These are phyloP conservation scores for Drosophila niveifrons DNA, from an alignment of 2,888 invertebrate species.

Conservation along the genomic window DNA sequence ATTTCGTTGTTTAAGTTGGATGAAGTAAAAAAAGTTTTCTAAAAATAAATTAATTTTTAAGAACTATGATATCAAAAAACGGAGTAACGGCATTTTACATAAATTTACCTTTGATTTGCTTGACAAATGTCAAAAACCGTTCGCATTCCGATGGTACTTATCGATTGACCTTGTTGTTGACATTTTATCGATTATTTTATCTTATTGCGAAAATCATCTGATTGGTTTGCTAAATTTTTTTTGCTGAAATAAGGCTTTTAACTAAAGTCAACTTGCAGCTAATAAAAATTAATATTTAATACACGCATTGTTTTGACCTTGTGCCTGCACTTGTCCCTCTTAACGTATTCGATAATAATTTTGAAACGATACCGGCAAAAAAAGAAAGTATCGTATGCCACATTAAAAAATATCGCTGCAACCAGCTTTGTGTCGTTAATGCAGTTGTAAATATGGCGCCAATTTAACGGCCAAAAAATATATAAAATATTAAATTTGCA, in stretches of 20 bases:
- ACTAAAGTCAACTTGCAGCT: background rate
- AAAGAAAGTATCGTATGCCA: background rate
- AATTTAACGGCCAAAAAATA: background rate
- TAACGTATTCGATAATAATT: background rate
- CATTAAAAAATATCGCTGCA: background rate
- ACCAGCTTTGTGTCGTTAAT: background rate
- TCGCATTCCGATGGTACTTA: background rate
- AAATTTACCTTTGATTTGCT: too few species aligned
- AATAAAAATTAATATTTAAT: background rate
- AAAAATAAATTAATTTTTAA: too few species aligned
- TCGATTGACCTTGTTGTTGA: background rate
- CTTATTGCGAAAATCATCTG: background rate
- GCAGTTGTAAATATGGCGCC: background rate
- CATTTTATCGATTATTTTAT: background rate
- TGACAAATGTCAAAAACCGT: background rate
- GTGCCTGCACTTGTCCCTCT: background rate
- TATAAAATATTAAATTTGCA: too few species aligned
- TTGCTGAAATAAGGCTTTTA: background rate
- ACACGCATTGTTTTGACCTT: background rate
- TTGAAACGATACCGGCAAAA: slow-evolving; percentile 4
- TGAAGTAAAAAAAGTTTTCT: too few species aligned
- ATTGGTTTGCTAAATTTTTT: background rate
- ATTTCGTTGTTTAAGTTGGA: too few species aligned
- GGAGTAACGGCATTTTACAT: too few species aligned
- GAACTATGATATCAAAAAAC: too few species aligned